Percentiles rank a stretch among this genome's conserved stretches.
These are phyloP conservation scores for Orius insidiosus DNA, from an alignment of 1,140 invertebrate species.

Conservation along the genomic window DNA sequence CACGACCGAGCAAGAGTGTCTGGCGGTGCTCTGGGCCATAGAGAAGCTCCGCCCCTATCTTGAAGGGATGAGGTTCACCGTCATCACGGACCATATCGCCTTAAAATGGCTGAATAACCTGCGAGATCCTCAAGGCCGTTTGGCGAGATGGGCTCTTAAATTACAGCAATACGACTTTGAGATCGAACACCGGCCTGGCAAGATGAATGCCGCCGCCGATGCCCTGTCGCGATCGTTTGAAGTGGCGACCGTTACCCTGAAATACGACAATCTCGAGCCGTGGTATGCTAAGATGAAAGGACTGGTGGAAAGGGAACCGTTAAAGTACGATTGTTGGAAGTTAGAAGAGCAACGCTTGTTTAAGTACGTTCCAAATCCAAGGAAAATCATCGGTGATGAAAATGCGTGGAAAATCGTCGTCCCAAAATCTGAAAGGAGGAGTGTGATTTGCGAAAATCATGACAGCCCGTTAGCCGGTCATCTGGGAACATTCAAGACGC, in stretches of 20 bases:
- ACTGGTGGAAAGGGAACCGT: neutral
- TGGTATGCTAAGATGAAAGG: slow-evolving; percentile 2
- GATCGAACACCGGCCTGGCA: slow-evolving; percentile 21
- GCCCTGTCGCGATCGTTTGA: slow-evolving; percentile 19
- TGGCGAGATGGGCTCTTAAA: slow-evolving; percentile 23
- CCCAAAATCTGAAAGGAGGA: slow-evolving; percentile 14
- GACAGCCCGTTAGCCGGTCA: slow-evolving; percentile 23
- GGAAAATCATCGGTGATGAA: neutral
- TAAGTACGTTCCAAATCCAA: neutral
- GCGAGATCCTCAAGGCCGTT: slow-evolving; percentile 25
- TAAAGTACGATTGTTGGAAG: neutral
- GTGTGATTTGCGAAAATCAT: slow-evolving; percentile 19
- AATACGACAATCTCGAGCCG: neutral
- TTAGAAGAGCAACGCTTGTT: neutral
- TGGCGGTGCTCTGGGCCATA: slow-evolving; percentile 26
- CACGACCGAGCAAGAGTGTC: slow-evolving; percentile 28
- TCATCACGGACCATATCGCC: slow-evolving; percentile 28
- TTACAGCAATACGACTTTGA: slow-evolving; percentile 18
- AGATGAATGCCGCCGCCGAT: slow-evolving; percentile 17
- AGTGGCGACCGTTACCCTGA: neutral
- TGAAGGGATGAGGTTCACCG: slow-evolving; percentile 24
- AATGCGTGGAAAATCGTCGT: slow-evolving; percentile 22
- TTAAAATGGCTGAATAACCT: slow-evolving; percentile 28
- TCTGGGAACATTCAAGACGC: slow-evolving; percentile 24
- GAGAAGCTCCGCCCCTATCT: slow-evolving; percentile 23